These are phyloP conservation scores for Eilema depressum DNA, from an alignment of 2,888 invertebrate species.

Conservation along the genomic window DNA sequence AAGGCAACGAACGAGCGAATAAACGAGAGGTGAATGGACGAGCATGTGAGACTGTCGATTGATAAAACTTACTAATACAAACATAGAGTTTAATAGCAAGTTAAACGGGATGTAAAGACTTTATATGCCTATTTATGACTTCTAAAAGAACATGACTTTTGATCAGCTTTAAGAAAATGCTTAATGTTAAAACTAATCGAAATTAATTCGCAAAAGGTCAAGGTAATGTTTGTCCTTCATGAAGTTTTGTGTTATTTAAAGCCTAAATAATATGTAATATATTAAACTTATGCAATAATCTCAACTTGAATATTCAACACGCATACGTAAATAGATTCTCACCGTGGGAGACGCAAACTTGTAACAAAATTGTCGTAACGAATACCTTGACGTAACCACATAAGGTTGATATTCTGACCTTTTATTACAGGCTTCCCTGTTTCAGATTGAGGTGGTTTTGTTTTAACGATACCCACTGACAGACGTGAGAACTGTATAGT, in stretches of 20 bases:
- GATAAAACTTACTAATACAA: slow-evolving; percentile 42
- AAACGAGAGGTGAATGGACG: slow-evolving; percentile 69
- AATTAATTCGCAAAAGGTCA: background rate
- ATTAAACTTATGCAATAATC: slow-evolving; percentile 29
- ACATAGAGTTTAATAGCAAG: background rate
- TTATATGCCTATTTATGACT: background rate
- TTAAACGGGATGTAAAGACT: background rate
- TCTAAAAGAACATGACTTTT: background rate
- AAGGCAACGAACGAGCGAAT: slow-evolving; percentile 57
- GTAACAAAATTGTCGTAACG: slow-evolving; percentile 28
- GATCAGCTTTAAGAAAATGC: background rate
- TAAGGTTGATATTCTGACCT: slow-evolving; percentile 51
- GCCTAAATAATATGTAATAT: no score
- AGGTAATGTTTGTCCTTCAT: background rate
- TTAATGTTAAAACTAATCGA: no score
- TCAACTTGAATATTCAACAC: slow-evolving; percentile 42
- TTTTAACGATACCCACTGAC: slow-evolving; percentile 75
- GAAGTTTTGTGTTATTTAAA: background rate
- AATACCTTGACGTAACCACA: slow-evolving; percentile 40
- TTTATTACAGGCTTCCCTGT: slow-evolving; percentile 44
- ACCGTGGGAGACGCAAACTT: slow-evolving; percentile 70
- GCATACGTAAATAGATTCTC: slow-evolving; percentile 67
- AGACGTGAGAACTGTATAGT: slow-evolving; percentile 78
- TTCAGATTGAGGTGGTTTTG: slow-evolving; percentile 66
- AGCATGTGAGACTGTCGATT: slow-evolving; percentile 47